phyloP scores from a whole-genome alignment of 1,140 invertebrate genomes.

The Brachionus plicatilis region DNA sequence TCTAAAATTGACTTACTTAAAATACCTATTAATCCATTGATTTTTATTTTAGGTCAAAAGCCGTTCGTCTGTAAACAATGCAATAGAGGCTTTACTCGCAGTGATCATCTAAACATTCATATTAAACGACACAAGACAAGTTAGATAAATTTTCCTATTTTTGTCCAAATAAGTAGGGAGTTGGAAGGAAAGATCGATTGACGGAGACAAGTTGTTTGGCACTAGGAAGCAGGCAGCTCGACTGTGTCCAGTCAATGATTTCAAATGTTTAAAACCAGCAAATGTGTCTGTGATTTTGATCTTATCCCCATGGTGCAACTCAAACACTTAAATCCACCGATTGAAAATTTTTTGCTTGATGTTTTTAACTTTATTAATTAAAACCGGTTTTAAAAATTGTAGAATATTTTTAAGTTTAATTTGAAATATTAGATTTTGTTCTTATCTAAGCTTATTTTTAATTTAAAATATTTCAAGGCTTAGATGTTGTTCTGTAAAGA shows the following conservation, averaged over 20 bases:
- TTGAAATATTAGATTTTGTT: neutral
- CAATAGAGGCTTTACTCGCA: slow-evolving; percentile 83
- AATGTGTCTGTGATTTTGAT: neutral
- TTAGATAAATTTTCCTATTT: neutral
- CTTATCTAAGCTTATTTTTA: neutral
- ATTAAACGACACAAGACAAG: slow-evolving; percentile 51
- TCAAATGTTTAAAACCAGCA: neutral
- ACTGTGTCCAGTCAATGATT: neutral
- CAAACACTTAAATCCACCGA: neutral
- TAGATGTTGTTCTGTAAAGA: neutral
- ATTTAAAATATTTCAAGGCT: neutral
- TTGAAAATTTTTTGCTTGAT: neutral
- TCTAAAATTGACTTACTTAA: too few species aligned
- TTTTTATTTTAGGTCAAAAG: slow-evolving; percentile 62
- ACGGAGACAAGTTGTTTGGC: neutral
- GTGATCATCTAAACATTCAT: slow-evolving; percentile 90
- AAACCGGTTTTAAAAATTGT: slow-evolving; percentile 2
- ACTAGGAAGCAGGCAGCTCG: neutral
- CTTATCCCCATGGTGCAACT: neutral
- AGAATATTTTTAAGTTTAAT: neutral
- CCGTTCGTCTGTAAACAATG: slow-evolving; percentile 94
- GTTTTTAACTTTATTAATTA: neutral
- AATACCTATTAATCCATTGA: too few species aligned
- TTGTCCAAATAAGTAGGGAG: neutral
- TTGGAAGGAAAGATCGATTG: neutral